Evolutionary conservation across 1,140 invertebrate genomes (phyloP), one percentile per base, ranked within the genome.

Genomic region (Drosophila nebulosa): DNA sequence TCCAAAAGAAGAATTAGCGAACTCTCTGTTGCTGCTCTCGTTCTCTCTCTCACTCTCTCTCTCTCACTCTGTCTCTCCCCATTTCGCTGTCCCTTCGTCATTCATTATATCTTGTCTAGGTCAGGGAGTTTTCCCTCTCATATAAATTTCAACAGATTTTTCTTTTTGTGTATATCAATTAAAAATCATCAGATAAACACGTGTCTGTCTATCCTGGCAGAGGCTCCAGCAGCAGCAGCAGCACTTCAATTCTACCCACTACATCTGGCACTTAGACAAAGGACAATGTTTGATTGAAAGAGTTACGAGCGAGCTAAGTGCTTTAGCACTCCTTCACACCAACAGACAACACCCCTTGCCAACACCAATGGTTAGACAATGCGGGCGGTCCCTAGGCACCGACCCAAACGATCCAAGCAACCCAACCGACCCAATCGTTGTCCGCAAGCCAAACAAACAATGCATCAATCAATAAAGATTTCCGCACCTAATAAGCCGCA

Each of bases 401-500:
- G 24, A 24, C 24, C 24, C 30, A 4, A 32, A 10, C 30, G 30
- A 32, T 10, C 30, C 30, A 12, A 32, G 3, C 30, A 9, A 32
- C 9, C 30, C 16, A 42, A 9, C 39, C 14, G 39, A 46, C 16
- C 39, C 27, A 52, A 69, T 67, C 52, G 55, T 55, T 64, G 64
- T 78, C 60, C 75, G 16, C 71, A 77, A 80, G 62, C 68, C 83
- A 86, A 83, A 79, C 83, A 86, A 86, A 86, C 83, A 86, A 83
- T 73, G 84, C 75, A 88, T 83, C 78, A 79, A 88, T 88, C 83
- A 89, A 88, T 88, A 88, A 88, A 88, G 83, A 88, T 88, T 88
- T 88, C 83, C 83, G 79, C 83, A 88, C 83, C 83, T 88, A 88
- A 88, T 88, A 89, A 86, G 83, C 83, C 78, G 67, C 74, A 66